phyloP scores from a whole-genome alignment of 2,797 vertebrate species.

The Acipenser oxyrinchus region DNA sequence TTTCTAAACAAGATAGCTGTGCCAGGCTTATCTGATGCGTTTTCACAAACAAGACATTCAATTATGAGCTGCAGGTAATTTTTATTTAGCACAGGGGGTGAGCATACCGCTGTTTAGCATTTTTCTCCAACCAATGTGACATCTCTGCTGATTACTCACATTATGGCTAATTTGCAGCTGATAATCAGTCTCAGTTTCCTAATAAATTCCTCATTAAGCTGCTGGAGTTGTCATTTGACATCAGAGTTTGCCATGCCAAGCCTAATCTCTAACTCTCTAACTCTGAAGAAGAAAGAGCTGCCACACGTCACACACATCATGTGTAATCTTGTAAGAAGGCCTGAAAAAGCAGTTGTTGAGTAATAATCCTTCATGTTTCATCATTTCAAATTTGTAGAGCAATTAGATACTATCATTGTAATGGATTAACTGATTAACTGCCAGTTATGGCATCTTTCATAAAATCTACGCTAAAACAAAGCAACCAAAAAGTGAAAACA shows the following conservation, averaged over 20 bases:
- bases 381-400: conserved; percentile 58
- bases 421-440: background rate
- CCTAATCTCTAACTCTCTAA: conserved; percentile 67
- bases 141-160: conserved; percentile 59
- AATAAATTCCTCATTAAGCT: conserved; percentile 70
- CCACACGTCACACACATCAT: conserved; percentile 67
- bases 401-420: conserved; percentile 34
- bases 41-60: conserved; percentile 43
- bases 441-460: too few relatives aligned
- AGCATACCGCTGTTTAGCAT: conserved; percentile 52
- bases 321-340: conserved; percentile 67
- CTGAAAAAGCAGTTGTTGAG: conserved; percentile 63
- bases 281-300: conserved; percentile 42
- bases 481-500: too few relatives aligned
- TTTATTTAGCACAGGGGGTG: conserved; percentile 45
- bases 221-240: conserved; percentile 74
- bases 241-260: conserved; percentile 62
- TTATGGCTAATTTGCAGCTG: conserved; percentile 68
- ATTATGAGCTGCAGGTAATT: conserved; percentile 62
- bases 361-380: conserved; percentile 80
- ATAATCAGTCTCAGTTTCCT: conserved; percentile 64
- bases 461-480: too few relatives aligned
- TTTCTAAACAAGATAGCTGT: conserved; percentile 11
- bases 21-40: conserved; percentile 17
- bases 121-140: conserved; percentile 50